Conservation (phyloP, 2,888 invertebrate genomes). For the Polydrusus pterygomalis region DNA sequence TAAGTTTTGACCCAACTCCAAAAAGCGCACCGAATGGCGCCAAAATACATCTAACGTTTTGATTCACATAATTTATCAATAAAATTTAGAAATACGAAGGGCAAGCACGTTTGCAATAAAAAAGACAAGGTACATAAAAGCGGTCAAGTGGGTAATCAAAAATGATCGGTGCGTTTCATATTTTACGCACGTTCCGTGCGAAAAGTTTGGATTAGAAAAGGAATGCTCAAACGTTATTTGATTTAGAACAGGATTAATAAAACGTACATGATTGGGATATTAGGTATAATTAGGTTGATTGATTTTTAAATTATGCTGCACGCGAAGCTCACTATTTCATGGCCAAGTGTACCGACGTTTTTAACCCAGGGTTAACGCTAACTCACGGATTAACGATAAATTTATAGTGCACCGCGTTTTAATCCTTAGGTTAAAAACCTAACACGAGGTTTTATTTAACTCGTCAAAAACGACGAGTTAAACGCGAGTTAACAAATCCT, state of each 20-base stretch:
- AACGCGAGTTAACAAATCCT: too few species aligned
- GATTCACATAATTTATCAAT: not conserved
- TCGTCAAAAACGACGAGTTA: too few species aligned
- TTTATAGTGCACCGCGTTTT: too few species aligned
- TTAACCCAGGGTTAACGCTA: too few species aligned
- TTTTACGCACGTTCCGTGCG: conserved; percentile 9
- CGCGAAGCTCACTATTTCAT: too few species aligned
- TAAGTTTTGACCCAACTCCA: too few species aligned
- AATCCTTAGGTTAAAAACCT: too few species aligned
- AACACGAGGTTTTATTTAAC: too few species aligned
- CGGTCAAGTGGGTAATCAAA: conserved; percentile 22
- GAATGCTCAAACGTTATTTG: conserved; percentile 7
- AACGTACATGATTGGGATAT: conserved; percentile 2
- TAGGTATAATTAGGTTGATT: not conserved
- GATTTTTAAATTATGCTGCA: too few species aligned
- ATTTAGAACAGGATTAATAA: conserved; percentile 17
- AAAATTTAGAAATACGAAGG: not conserved
- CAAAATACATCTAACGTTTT: not conserved
- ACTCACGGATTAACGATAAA: too few species aligned
- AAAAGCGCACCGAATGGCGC: not conserved
- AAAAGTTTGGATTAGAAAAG: conserved; percentile 8
- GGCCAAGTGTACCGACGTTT: too few species aligned
- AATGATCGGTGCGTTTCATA: conserved; percentile 15
- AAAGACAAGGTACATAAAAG: not conserved
- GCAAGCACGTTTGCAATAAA: conserved; percentile 13